Conservation (phyloP, 2,113 vertebrate genomes). For the Megalops atlanticus region DNA sequence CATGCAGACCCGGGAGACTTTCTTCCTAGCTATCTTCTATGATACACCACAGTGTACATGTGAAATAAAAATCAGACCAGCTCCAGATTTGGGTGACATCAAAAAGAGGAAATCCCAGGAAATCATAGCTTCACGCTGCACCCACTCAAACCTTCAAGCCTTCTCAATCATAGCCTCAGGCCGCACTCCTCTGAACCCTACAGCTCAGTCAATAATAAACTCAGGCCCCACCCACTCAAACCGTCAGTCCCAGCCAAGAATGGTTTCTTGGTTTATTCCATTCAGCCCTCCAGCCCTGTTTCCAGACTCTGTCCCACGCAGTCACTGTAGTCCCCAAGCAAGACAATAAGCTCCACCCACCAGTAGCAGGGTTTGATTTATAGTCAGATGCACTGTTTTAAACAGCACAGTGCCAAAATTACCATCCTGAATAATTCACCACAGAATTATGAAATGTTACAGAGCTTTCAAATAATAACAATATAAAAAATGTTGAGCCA, state of each 20-base stretch:
- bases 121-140: neutral
- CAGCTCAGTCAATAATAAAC: neutral
- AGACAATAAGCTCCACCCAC: neutral
- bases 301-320: neutral
- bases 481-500: neutral
- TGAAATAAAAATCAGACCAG: no score
- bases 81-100: no score
- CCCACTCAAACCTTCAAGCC: neutral
- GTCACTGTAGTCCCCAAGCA: neutral
- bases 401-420: neutral
- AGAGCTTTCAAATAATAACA: neutral
- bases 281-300: neutral
- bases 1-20: no score
- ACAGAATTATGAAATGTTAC: slow-evolving; percentile 5
- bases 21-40: no score
- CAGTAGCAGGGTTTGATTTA: neutral
- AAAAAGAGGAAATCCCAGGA: no score
- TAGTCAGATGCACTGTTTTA: neutral
- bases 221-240: neutral
- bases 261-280: neutral
- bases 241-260: neutral
- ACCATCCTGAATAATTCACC: neutral
- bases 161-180: neutral
- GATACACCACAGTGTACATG: no score
- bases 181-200: neutral